Evolutionary conservation across 2,113 vertebrate species (phyloP), one percentile per base, ranked within the genome.

Genomic region (Lathamus discolor): DNA sequence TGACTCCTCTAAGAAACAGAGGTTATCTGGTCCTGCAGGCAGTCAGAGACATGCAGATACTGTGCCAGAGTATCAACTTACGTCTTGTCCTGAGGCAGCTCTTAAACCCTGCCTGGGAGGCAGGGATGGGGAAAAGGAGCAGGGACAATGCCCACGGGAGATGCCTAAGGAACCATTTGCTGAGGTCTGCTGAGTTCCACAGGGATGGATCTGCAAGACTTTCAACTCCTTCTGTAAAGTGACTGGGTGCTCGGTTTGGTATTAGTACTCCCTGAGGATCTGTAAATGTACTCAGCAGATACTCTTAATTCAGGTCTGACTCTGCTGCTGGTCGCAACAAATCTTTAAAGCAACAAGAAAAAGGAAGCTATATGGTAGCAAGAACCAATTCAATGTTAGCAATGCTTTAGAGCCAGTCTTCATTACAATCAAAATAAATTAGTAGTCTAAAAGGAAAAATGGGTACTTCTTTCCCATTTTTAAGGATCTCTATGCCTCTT

Each of bases 231-330:
- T 13, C 51, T 80, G 5, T 29, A 17, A 76, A 83, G 57, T 17
- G 12, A 11, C 3, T 4, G 17, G 4, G 9, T 54, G 28, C 10
- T 43, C 0, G 4, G 25, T 49, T 67, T 54, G 37, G 10, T 33
- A 3, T 23, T 0, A 0, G 24, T 39, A 49, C 23, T 25, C 66
- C 24, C 23, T 6, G 22, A n/a, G 46, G 28, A 33, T 41, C 46
- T 67, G 15, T 14, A 57, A 61, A 19, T 4, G 12, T 23, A 19
- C 9, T 43, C 35, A 51, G 54, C 33, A 76, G 18, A 25, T 48
- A 9, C 61, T 37, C 18, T 1, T 2, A 31, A 28, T 66, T 85
- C 49, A 80, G 31, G 7, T 76, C 48, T 87, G 46, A 31, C 6
- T 17, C 13, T 49, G 37, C 31, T 91, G 25, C 35, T 88, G 43